A percentile compares a stretch with the other conserved stretches of the same genome.
phyloP scores from a whole-genome alignment of 2,888 invertebrate genomes.

The Cataglyphis rosenhaueri region DNA sequence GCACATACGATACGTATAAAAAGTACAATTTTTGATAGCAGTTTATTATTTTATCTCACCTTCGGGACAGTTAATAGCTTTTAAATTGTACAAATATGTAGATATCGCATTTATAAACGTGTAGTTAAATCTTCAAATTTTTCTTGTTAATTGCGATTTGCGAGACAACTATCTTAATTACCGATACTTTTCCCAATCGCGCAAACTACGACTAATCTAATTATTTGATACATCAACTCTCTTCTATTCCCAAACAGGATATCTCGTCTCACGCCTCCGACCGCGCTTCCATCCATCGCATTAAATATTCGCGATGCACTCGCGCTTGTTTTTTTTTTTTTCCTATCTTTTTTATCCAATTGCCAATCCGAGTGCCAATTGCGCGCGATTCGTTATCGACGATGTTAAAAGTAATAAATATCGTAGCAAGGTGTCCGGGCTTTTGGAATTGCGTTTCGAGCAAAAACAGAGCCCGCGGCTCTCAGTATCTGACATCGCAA shows the following conservation, averaged over 20 bases:
- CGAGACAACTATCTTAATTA: background rate
- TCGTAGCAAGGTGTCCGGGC: slow-evolving; percentile 27
- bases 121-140: too few species aligned
- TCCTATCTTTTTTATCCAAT: background rate
- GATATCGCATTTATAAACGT: too few species aligned
- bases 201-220: slow-evolving; percentile 10
- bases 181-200: slow-evolving; percentile 14
- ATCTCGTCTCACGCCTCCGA: background rate
- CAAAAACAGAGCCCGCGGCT: slow-evolving; percentile 19
- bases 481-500: background rate
- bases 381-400: slow-evolving; percentile 39
- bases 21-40: too few species aligned
- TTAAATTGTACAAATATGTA: too few species aligned
- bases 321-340: background rate
- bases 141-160: too few species aligned
- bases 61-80: too few species aligned
- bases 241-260: slow-evolving; percentile 31
- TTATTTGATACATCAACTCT: slow-evolving; percentile 13
- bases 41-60: too few species aligned
- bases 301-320: slow-evolving; percentile 38
- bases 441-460: slow-evolving; percentile 24
- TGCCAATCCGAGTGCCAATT: slow-evolving; percentile 17
- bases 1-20: too few species aligned
- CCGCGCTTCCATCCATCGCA: background rate
- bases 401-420: slow-evolving; percentile 37